Conservation (phyloP, 2,797 vertebrate genomes). For the Zenarchopterus dispar region DNA sequence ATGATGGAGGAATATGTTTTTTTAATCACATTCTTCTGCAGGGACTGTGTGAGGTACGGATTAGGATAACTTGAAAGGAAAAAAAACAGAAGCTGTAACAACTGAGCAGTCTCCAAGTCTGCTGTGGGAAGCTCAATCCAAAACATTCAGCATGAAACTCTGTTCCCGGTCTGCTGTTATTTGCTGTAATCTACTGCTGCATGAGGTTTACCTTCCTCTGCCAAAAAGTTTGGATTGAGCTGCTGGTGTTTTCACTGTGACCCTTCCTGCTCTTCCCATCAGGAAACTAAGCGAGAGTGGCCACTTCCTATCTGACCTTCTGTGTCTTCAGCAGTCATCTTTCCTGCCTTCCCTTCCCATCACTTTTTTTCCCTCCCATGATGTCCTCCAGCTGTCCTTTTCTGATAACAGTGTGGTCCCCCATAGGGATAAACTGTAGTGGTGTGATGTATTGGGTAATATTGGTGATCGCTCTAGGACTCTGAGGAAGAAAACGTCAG, state of each 20-base stretch:
- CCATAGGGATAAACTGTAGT: slow-evolving; percentile 35
- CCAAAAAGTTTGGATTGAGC: slow-evolving; percentile 23
- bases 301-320: slow-evolving; percentile 61
- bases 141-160: slow-evolving; percentile 29
- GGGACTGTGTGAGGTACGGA: not conserved
- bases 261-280: slow-evolving; percentile 52
- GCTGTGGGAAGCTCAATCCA: slow-evolving; percentile 24
- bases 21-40: slow-evolving; percentile 28
- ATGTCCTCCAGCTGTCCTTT: slow-evolving; percentile 71
- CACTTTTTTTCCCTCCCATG: slow-evolving; percentile 43
- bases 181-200: slow-evolving; percentile 30
- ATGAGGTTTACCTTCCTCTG: slow-evolving; percentile 10
- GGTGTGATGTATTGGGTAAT: slow-evolving; percentile 60
- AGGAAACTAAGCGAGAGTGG: slow-evolving; percentile 62
- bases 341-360: slow-evolving; percentile 52
- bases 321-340: slow-evolving; percentile 53
- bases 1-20: slow-evolving; percentile 10
- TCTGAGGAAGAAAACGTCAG: slow-evolving; percentile 17
- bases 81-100: slow-evolving; percentile 26
- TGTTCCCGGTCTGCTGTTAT: slow-evolving; percentile 7
- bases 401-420: slow-evolving; percentile 26
- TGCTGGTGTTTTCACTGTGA: slow-evolving; percentile 44
- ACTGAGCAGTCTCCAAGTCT: slow-evolving; percentile 12
- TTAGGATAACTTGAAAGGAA: slow-evolving; percentile 1
- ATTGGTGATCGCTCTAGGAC: slow-evolving; percentile 49